Conservation (phyloP, 2,888 invertebrate species). For the Nomada flava region DNA sequence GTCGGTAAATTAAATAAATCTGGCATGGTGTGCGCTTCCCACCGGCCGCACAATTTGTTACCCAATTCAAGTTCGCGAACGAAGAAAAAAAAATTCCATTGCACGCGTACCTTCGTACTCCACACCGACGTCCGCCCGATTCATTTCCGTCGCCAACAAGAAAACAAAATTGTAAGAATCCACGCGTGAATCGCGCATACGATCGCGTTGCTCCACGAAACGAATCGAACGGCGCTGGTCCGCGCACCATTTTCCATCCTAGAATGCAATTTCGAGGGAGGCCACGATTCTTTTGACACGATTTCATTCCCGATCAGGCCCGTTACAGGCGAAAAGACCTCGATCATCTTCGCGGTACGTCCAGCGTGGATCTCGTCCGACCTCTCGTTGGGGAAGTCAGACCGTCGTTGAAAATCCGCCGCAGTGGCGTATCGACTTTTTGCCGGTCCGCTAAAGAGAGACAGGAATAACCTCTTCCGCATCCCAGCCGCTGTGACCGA, state of each 20-base stretch:
- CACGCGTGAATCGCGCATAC: too few relatives aligned
- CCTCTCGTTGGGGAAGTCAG: not conserved
- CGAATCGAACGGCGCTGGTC: not conserved
- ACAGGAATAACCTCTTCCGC: slow-evolving; percentile 47
- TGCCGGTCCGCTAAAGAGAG: slow-evolving; percentile 47
- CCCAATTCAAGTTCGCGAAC: slow-evolving; percentile 4
- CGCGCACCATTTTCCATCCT: not conserved
- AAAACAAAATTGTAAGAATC: too few relatives aligned
- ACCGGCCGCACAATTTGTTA: not conserved
- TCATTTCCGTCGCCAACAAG: too few relatives aligned
- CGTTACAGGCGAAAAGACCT: slow-evolving; percentile 16
- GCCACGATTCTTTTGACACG: too few relatives aligned
- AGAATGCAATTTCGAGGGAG: not conserved
- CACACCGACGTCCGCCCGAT: too few relatives aligned
- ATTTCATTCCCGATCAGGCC: not conserved
- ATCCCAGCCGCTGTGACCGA: slow-evolving; percentile 12
- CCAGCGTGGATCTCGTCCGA: slow-evolving; percentile 22
- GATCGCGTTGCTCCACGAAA: not conserved
- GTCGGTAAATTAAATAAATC: slow-evolving; percentile 46
- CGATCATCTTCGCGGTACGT: not conserved
- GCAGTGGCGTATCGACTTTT: slow-evolving; percentile 65
- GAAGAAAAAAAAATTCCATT: not conserved
- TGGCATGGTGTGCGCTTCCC: not conserved
- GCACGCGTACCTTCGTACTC: too few relatives aligned
- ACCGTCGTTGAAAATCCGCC: slow-evolving; percentile 46